Percentiles rank a stretch among this genome's conserved stretches.
phyloP scores from a whole-genome alignment of 2,888 invertebrate species.

The Habroteleia sp. region DNA sequence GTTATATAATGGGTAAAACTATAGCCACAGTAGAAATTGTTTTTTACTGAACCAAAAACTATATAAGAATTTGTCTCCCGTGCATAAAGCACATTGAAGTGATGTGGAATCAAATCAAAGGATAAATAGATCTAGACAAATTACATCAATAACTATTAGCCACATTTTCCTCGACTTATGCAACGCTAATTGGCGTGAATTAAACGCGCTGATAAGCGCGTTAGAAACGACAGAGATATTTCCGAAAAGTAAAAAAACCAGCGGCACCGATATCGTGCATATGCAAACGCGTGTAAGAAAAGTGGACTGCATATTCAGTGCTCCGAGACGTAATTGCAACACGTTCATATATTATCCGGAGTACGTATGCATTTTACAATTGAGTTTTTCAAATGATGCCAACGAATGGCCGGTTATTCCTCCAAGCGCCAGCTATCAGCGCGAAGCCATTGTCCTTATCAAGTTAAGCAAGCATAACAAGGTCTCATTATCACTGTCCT shows the following conservation, averaged over 20 bases:
- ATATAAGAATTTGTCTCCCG: too few relatives aligned
- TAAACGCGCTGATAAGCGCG: slow-evolving; percentile 8
- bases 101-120: slow-evolving; percentile 5
- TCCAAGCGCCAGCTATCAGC: slow-evolving; percentile 19
- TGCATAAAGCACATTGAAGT: too few relatives aligned
- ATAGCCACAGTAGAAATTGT: too few relatives aligned
- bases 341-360: slow-evolving; percentile 27
- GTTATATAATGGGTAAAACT: too few relatives aligned
- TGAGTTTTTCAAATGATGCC: slow-evolving; percentile 23
- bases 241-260: slow-evolving; percentile 27
- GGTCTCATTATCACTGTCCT: slow-evolving; percentile 15
- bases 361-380: slow-evolving; percentile 18
- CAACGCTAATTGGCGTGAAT: slow-evolving; percentile 31
- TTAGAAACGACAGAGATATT: slow-evolving; percentile 13
- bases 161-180: slow-evolving; percentile 28
- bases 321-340: slow-evolving; percentile 32
- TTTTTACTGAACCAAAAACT: too few relatives aligned
- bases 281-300: slow-evolving; percentile 26
- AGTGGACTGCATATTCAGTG: slow-evolving; percentile 22
- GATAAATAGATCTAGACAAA: slow-evolving; percentile 7
- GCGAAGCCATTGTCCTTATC: slow-evolving; percentile 44
- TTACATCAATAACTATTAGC: slow-evolving; percentile 5
- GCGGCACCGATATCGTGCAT: slow-evolving; percentile 1
- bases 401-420: slow-evolving; percentile 9
- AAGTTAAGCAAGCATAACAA: slow-evolving; percentile 9